Base-by-base conservation (phyloP, 2,113 vertebrate species). In the Anhinga anhinga region DNA sequence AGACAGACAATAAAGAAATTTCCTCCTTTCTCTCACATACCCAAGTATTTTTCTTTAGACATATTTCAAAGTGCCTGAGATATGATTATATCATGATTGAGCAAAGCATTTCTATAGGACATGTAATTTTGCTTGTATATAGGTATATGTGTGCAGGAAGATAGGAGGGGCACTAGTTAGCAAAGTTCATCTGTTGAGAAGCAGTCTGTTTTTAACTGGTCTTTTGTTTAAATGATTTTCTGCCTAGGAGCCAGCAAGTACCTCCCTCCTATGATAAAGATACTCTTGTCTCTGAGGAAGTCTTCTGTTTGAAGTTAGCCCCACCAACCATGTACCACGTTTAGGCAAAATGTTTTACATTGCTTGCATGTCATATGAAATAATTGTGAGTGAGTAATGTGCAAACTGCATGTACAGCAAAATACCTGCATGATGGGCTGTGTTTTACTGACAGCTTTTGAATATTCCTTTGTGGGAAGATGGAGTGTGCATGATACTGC, bases 291-390 rank as follows among this genome's bases (percentile, higher is more conserved):
- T 65, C 40, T 0, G 1, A 69, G 40, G 40, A 77, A 56, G 13
- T 50, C 22, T 76, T 32, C 70, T 25, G 8, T 17, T n/a, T 56
- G 32, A 49, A 65, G 17, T 18, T 29, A 25, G 55, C 11, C 32
- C 27, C 22, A n/a, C 53, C 2, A 1, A 47, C 38, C 0, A 0
- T 3, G 3, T 22, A 45, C 29, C 5, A 21, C 3, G 9, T 49
- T 63, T 38, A 77, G 56, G 50, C 32, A 44, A 92, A 88, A 21
- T 63, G 38, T 56, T 52, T 65, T 5, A 58, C 13, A 15, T 50
- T 38, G 49, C 25, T 72, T 44, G 32, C 38, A n/a, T 45, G 38
- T 65, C 34, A 8, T 19, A 27, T 42, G 7, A 88, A 65, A 45
- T n/a, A 71, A 52, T 65, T 61, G 17, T 22, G 50, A 27, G 50